Base-by-base conservation (phyloP, 2,113 vertebrate species). In the Conger conger region DNA sequence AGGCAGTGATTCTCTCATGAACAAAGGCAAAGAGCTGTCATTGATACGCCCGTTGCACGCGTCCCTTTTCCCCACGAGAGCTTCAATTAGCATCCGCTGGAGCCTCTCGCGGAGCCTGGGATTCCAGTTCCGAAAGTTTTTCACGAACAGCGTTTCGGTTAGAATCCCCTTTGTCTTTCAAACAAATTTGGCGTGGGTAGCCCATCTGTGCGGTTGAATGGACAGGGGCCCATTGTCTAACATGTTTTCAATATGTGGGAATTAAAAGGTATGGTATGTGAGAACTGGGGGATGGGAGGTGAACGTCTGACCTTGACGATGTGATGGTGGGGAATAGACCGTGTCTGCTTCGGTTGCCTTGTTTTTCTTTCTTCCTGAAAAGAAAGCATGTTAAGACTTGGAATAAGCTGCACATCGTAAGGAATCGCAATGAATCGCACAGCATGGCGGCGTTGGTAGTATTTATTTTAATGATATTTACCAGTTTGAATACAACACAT, bases 161-260 rank as follows among this genome's bases (percentile, higher is more conserved):
- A 82, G 54, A 85, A 77, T 83, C 54, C 40, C 50, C 60, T 87
- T 84, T 85, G 86, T 87, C 73, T 73, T 77, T 82, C 45, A 84
- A 80, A 84, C 81, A 76, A 81, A 83, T 86, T 84, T 82, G 83
- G 90, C 89, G 82, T 90, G 78, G 88, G 89, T 87, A 33, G 54
- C 83, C 90, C 90, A 91, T 91, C 87, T 91, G 88, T 82, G 85
- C 91, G 36, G 88, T 84, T 83, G 86, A 87, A 92, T 89, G 90
- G 54, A 93, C 91, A 93, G 91, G 79, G 82, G 85, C 30, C 88
- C 90, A 91, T 93, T 94, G 93, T 94, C 86, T 92, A 87, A 85
- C 63, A 86, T 86, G 45, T 88, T 89, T 88, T 87, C 80, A 76
- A 87, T 78, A 91, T 87, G 91, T 88, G 90, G 86, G 90, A 92